Evolutionary conservation across 2,113 vertebrate species (phyloP).

Genomic region (Pantherophis guttatus): DNA sequence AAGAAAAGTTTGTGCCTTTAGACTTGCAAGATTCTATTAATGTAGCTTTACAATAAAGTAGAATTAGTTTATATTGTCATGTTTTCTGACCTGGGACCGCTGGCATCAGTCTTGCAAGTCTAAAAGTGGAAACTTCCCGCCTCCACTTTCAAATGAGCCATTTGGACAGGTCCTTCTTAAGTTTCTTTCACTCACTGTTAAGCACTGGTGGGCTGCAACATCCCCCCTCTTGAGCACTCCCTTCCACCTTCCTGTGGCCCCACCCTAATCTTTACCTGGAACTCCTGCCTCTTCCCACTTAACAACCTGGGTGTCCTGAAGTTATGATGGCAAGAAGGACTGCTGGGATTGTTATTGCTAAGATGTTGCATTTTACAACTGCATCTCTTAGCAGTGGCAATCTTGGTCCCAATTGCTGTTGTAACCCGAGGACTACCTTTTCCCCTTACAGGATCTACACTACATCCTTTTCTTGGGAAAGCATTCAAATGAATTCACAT

Average conservation of each 20-base stretch:
- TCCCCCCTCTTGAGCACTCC: background rate
- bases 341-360: background rate
- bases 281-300: background rate
- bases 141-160: background rate
- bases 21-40: background rate
- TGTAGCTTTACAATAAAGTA: background rate
- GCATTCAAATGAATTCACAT: background rate
- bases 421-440: background rate
- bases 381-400: background rate
- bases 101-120: background rate
- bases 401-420: background rate
- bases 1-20: background rate
- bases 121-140: background rate
- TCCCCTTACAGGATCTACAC: background rate
- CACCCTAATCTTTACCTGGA: background rate
- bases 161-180: background rate
- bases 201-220: background rate
- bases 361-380: background rate
- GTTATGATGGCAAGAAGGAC: background rate
- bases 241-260: background rate
- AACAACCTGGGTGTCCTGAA: background rate
- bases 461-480: background rate
- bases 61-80: background rate
- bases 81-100: background rate
- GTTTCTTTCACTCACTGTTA: background rate